Conservation (phyloP, 2,113 vertebrate species). For the Sprattus sprattus region DNA sequence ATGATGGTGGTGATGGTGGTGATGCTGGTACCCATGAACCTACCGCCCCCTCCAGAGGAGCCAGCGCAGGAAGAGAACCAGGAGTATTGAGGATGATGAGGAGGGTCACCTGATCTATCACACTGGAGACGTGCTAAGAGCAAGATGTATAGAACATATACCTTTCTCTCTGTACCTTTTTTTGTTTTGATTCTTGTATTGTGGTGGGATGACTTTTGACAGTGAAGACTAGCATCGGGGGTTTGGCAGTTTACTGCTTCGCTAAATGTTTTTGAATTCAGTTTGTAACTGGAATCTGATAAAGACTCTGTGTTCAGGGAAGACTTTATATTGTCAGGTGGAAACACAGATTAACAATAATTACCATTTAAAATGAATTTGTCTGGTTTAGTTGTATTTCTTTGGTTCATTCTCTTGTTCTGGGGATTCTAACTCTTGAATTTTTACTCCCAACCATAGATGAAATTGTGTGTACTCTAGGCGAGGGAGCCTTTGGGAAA, state of each 20-base stretch:
- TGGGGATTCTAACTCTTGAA: constrained; percentile 13
- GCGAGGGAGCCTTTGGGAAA: constrained; percentile 98
- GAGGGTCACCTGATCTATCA: constrained; percentile 91
- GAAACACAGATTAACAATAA: neutral
- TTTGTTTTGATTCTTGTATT: constrained; percentile 66
- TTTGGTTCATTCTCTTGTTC: neutral
- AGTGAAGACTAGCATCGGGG: constrained; percentile 24
- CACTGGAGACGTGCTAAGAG: constrained; percentile 85
- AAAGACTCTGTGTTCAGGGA: constrained; percentile 11
- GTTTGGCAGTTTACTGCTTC: neutral
- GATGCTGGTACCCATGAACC: constrained; percentile 29
- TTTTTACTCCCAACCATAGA: constrained; percentile 72
- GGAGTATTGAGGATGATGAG: constrained; percentile 84
- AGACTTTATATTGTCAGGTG: neutral
- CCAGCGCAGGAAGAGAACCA: constrained; percentile 73
- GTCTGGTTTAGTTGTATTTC: neutral
- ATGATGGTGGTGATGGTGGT: constrained; percentile 27
- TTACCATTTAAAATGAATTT: neutral
- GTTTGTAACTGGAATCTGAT: constrained; percentile 4
- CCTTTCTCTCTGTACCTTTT: constrained; percentile 67
- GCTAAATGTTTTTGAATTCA: neutral
- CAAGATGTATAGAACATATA: constrained; percentile 80
- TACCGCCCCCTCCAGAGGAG: constrained; percentile 63
- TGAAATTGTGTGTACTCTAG: constrained; percentile 91
- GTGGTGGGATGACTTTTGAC: constrained; percentile 56